Evolutionary conservation across 2,113 vertebrate genomes (phyloP).

Genomic region (Caloenas nicobarica): DNA sequence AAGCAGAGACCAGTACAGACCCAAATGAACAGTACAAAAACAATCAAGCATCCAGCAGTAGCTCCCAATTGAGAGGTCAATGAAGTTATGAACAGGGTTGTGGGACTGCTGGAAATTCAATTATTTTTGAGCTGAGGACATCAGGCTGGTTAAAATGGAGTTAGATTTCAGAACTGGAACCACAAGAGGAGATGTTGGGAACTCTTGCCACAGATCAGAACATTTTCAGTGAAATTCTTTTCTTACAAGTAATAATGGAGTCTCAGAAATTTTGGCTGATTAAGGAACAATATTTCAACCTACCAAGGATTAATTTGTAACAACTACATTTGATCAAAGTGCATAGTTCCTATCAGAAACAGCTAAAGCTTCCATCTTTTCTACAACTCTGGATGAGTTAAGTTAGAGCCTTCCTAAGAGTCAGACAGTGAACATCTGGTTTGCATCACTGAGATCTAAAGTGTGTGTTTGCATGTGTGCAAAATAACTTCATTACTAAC

Average conservation of each 20-base stretch:
- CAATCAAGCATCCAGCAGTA: neutral
- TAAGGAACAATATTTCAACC: neutral
- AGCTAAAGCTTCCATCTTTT: neutral
- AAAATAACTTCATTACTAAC: conserved; percentile 34
- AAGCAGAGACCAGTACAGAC: neutral
- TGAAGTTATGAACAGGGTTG: neutral
- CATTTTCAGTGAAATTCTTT: neutral
- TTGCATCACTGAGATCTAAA: conserved; percentile 34
- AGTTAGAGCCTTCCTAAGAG: neutral
- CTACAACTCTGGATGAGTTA: neutral
- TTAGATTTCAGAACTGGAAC: neutral
- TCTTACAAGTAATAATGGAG: neutral
- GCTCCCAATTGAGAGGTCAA: neutral
- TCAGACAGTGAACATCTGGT: conserved; percentile 52
- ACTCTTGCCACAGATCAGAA: neutral
- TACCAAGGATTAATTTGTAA: neutral
- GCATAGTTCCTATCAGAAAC: neutral
- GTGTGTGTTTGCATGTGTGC: neutral
- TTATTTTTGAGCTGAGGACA: neutral
- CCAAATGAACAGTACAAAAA: neutral
- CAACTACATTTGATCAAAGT: neutral
- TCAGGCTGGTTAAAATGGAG: neutral
- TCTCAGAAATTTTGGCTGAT: neutral
- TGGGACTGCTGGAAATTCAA: neutral
- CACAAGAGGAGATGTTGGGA: neutral